These are phyloP conservation scores for Prosopocoilus inquinatus DNA, from an alignment of 2,888 invertebrate genomes.

Conservation along the genomic window DNA sequence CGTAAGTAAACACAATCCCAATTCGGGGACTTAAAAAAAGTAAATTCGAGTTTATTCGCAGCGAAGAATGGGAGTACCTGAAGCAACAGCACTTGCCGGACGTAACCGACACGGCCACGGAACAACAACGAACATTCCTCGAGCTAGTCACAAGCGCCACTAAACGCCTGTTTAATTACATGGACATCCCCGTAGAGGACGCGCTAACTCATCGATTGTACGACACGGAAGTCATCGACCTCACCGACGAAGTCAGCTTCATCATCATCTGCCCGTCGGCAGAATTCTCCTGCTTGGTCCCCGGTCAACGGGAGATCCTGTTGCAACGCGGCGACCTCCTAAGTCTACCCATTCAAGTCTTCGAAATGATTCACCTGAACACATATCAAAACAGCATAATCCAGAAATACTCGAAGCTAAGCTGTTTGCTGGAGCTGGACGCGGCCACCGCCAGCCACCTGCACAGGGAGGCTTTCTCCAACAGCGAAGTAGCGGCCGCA, in stretches of 20 bases:
- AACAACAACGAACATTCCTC: slow-evolving; percentile 78
- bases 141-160: slow-evolving; percentile 74
- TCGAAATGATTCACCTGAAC: slow-evolving; percentile 91
- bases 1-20: slow-evolving; percentile 59
- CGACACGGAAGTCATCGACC: slow-evolving; percentile 90
- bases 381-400: slow-evolving; percentile 92
- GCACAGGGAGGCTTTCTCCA: slow-evolving; percentile 92
- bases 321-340: slow-evolving; percentile 82
- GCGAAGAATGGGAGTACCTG: slow-evolving; percentile 95
- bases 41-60: slow-evolving; percentile 41
- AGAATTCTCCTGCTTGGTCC: slow-evolving; percentile 89
- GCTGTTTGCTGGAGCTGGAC: slow-evolving; percentile 91
- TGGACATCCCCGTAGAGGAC: slow-evolving; percentile 73
- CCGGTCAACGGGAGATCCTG: slow-evolving; percentile 81
- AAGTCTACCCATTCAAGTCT: slow-evolving; percentile 89
- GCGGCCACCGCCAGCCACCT: slow-evolving; percentile 88
- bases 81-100: slow-evolving; percentile 59
- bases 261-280: slow-evolving; percentile 89
- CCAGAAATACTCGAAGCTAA: slow-evolving; percentile 86
- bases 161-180: slow-evolving; percentile 73
- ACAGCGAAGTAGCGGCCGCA: slow-evolving; percentile 80
- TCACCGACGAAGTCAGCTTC: slow-evolving; percentile 87
- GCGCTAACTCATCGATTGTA: slow-evolving; percentile 79
- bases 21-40: no score
- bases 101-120: slow-evolving; percentile 59